Conservation (phyloP, 2,113 vertebrate genomes). For the Rhinoderma darwinii region DNA sequence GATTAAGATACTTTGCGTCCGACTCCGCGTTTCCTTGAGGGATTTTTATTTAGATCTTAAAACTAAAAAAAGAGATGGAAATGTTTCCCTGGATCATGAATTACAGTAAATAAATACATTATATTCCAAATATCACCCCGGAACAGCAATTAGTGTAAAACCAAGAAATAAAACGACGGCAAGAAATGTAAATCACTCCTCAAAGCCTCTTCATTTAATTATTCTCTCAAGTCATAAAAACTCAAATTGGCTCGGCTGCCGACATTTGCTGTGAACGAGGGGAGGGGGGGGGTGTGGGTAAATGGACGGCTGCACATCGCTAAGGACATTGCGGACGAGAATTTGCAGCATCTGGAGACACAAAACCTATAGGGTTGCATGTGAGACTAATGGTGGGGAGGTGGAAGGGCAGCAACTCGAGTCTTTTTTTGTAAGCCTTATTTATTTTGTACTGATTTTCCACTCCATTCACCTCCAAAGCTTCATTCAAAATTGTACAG, state of each 20-base stretch:
- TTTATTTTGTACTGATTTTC: too few species aligned
- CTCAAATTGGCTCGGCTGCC: conserved; percentile 21
- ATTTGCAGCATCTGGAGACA: not conserved
- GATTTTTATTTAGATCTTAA: conserved; percentile 5
- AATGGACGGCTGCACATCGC: not conserved
- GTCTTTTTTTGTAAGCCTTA: too few species aligned
- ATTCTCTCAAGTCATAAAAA: conserved; percentile 33
- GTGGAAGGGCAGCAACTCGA: not conserved
- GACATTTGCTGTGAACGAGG: not conserved
- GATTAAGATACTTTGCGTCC: not conserved
- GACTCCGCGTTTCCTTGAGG: not conserved
- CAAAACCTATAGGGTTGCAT: not conserved
- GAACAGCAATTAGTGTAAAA: conserved; percentile 36
- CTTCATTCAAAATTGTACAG: not conserved
- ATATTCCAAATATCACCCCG: not conserved
- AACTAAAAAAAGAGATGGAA: not conserved
- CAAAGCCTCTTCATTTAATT: conserved; percentile 38
- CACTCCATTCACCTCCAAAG: not conserved
- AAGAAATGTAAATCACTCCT: conserved; percentile 33
- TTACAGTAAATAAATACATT: conserved; percentile 40
- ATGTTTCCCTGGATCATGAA: not conserved
- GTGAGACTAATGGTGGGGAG: not conserved
- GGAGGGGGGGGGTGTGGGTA: not conserved
- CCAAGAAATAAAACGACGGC: conserved; percentile 22
- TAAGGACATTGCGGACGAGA: conserved; percentile 5